Base-by-base conservation (phyloP, 2,888 invertebrate species). In the Sipunculus nudus region DNA sequence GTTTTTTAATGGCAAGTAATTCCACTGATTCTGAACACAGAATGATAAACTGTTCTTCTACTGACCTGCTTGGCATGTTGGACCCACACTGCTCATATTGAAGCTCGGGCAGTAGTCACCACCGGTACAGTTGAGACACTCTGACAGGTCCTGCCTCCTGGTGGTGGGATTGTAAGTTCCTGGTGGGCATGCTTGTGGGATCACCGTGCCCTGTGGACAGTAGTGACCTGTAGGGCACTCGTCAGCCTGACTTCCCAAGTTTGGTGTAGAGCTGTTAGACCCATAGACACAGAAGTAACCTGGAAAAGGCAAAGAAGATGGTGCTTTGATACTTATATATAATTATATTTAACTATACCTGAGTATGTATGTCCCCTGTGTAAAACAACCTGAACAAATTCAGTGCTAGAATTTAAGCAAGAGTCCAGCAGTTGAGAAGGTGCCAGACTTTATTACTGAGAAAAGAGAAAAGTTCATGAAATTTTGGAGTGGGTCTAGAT, bases 61-160 rank as follows among this genome's bases (percentile, higher is more conserved):
- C 2, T 68, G 63, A 64, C 80, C 81, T 5, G 76, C 72, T 13
- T 74, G 64, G 53, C 80, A 80, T 13, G 67, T 71, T 21, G 72
- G 63, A 26, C 74, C 65, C 2, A 78, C 76, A 48, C 69, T 67
- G 4, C 75, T 73, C 61, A 81, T 71, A 13, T 78, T 79, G 13
- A 56, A 68, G 32, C 70, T 64, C 48, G 79, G 79, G 71, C 81
- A 81, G 3, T 78, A 78, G 73, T 75, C 74, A 2, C 79, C 78
- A 8, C 78, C 79, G 8, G 72, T 71, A 73, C 81, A 81, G 4
- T 68, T 53, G 16, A 70, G 70, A 62, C 81, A 81, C 21, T 79
- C 75, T n/a, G 61, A 55, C 6, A 65, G 45, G 25, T 64, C 64
- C 16, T 64, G 70, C 43, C 78, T 48, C 29, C 40, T 25, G 13